These are phyloP conservation scores for Dryobota labecula DNA, from an alignment of 2,888 invertebrate genomes.

Conservation along the genomic window DNA sequence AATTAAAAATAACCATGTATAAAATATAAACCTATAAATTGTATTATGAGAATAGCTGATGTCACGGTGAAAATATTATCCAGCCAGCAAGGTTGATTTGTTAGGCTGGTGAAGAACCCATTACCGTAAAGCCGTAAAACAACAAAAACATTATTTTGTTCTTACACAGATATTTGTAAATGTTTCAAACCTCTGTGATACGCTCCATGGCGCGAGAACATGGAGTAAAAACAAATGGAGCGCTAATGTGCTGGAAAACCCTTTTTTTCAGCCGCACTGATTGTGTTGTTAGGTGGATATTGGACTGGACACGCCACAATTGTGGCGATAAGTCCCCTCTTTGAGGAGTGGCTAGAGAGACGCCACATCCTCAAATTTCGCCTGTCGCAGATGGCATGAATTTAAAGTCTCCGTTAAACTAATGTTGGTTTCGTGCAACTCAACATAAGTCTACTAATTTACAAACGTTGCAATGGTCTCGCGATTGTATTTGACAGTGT, in stretches of 20 bases:
- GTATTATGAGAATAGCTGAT: not conserved
- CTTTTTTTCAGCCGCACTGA: not conserved
- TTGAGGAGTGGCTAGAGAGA: too few relatives aligned
- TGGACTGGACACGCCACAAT: too few relatives aligned
- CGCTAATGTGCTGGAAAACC: not conserved
- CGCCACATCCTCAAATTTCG: too few relatives aligned
- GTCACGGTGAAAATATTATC: not conserved
- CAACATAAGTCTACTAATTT: too few relatives aligned
- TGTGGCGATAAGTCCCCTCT: too few relatives aligned
- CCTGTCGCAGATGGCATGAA: too few relatives aligned
- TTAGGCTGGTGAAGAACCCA: not conserved
- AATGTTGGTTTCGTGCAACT: too few relatives aligned
- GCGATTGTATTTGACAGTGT: too few relatives aligned
- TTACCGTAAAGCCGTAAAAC: slow-evolving; percentile 19
- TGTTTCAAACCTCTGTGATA: slow-evolving; percentile 8
- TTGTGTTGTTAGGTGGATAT: not conserved
- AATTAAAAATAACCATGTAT: too few relatives aligned
- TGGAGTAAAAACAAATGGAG: slow-evolving; percentile 18
- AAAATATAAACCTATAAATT: too few relatives aligned
- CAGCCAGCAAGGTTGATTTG: not conserved
- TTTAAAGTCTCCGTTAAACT: too few relatives aligned
- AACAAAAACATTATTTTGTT: slow-evolving; percentile 16
- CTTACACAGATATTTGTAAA: slow-evolving; percentile 19
- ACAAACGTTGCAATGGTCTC: too few relatives aligned
- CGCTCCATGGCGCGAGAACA: not conserved